Evolutionary conservation across 2,113 vertebrate species (phyloP).

Genomic region (Serinus canaria): DNA sequence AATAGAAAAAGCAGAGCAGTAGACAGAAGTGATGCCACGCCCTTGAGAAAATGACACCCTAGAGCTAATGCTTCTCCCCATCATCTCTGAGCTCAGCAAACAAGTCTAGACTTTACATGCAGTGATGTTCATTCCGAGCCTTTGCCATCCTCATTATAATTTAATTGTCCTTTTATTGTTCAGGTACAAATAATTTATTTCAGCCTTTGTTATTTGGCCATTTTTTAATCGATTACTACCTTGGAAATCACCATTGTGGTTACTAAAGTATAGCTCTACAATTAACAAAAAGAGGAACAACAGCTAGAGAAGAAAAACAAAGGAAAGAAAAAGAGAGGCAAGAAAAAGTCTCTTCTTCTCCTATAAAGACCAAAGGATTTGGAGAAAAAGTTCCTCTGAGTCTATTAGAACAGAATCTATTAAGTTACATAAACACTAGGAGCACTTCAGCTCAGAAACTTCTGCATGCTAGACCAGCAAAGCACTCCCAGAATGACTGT

Average conservation of each 20-base stretch:
- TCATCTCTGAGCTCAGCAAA: not conserved
- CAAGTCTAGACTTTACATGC: not conserved
- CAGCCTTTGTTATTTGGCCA: not conserved
- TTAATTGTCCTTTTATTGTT: not conserved
- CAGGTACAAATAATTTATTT: not conserved
- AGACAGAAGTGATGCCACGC: accelerated
- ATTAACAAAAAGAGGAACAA: not conserved
- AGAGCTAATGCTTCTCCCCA: not conserved
- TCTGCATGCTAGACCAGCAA: not conserved
- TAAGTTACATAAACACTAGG: not conserved
- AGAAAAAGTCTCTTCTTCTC: not conserved
- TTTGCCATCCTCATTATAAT: not conserved
- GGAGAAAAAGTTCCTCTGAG: not conserved
- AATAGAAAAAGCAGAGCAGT: not conserved
- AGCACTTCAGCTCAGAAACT: not conserved
- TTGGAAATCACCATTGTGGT: not conserved
- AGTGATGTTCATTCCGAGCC: not conserved
- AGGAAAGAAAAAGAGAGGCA: not conserved
- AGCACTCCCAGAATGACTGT: not conserved
- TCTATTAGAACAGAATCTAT: not conserved
- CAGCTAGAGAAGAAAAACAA: not conserved
- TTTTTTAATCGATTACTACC: not conserved
- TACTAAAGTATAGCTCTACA: not conserved
- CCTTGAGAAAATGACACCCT: not conserved
- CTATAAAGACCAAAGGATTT: not conserved